These are phyloP conservation scores for Miltochrista miniata DNA, from an alignment of 2,888 invertebrate genomes.

Conservation along the genomic window DNA sequence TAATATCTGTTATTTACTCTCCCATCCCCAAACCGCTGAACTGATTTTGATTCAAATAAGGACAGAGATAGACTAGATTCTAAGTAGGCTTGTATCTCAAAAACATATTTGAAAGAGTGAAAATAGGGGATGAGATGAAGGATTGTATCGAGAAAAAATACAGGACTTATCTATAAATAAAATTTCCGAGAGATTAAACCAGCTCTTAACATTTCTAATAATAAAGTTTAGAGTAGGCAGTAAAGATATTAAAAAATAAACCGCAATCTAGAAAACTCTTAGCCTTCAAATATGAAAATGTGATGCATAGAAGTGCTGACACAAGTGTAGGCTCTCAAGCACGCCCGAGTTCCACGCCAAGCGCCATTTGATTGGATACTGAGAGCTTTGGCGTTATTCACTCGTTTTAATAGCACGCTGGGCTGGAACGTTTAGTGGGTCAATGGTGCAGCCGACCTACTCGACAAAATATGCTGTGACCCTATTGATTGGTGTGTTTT, in stretches of 20 bases:
- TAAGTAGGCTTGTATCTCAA: no score
- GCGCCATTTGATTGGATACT: constrained; percentile 24
- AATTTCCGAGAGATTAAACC: no score
- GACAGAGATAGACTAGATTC: no score
- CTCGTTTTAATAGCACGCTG: constrained; percentile 10
- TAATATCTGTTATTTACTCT: no score
- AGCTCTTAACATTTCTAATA: no score
- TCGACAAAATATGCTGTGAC: background rate
- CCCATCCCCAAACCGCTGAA: no score
- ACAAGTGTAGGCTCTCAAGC: constrained; percentile 54
- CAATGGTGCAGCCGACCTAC: constrained; percentile 13
- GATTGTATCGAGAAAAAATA: no score
- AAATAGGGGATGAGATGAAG: no score
- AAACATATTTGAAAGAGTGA: no score
- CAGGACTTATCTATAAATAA: no score
- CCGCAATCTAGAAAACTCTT: constrained; percentile 16
- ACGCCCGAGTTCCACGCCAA: constrained; percentile 40
- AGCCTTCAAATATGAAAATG: constrained; percentile 17
- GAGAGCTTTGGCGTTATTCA: constrained; percentile 12
- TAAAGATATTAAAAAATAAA: constrained; percentile 7
- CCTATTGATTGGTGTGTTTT: background rate
- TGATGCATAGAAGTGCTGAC: constrained; percentile 33
- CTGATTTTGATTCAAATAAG: no score
- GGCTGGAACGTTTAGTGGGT: constrained; percentile 6
- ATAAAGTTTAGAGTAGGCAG: background rate